Percentiles rank a stretch among this genome's conserved stretches.
Evolutionary conservation across 1,140 invertebrate species (phyloP).

Genomic region (Drosophila dunni): DNA sequence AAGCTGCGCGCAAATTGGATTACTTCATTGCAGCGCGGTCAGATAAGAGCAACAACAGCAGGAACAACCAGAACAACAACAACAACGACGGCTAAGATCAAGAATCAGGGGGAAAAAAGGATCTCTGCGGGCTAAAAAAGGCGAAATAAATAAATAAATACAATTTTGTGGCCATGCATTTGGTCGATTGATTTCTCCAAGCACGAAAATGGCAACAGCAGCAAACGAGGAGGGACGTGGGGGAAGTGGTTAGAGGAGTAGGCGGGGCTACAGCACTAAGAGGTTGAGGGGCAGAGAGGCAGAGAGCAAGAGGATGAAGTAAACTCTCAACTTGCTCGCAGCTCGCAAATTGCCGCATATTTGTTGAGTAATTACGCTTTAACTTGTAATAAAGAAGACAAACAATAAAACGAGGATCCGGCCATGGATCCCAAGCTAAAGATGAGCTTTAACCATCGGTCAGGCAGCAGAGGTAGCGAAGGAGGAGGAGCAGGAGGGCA

Average conservation of each 20-base stretch:
- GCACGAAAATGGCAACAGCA: constrained; percentile 48
- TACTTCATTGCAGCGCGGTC: constrained; percentile 70
- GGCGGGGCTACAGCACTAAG: not conserved
- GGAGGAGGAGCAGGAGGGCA: not conserved
- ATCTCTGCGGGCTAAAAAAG: constrained; percentile 10
- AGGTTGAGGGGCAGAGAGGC: not conserved
- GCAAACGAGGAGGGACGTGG: constrained; percentile 4
- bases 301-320: not conserved
- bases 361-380: constrained; percentile 83
- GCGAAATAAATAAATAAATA: constrained; percentile 71
- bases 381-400: constrained; percentile 83
- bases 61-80: constrained; percentile 13
- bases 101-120: constrained; percentile 27
- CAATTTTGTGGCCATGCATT: constrained; percentile 69
- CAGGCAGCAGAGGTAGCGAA: not conserved
- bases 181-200: constrained; percentile 75
- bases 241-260: not conserved
- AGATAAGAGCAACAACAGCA: constrained; percentile 35
- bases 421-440: constrained; percentile 38
- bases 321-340: constrained; percentile 14
- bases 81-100: constrained; percentile 39
- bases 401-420: constrained; percentile 78
- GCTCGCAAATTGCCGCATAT: constrained; percentile 80
- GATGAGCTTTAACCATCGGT: constrained; percentile 22
- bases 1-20: constrained; percentile 77